A percentile compares a stretch with the other conserved stretches of the same genome.
phyloP scores from a whole-genome alignment of 2,113 vertebrate species.

The Sylvicapra grimmia region DNA sequence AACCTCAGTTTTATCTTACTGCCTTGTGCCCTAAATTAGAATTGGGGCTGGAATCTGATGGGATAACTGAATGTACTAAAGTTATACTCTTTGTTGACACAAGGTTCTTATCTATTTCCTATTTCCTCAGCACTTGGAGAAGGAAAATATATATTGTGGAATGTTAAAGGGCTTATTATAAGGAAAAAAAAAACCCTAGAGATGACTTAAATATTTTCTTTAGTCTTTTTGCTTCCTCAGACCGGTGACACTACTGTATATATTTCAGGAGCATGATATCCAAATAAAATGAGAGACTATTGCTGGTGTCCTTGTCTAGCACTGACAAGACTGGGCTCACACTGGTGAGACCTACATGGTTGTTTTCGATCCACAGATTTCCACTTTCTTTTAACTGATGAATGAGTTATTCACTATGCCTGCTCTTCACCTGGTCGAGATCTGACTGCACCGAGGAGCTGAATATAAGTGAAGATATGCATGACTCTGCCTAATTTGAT shows the following conservation, averaged over 20 bases:
- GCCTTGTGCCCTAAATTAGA: not conserved
- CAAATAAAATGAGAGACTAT: not conserved
- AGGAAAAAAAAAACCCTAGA: not conserved
- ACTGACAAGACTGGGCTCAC: not conserved
- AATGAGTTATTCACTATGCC: not conserved
- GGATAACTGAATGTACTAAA: not conserved
- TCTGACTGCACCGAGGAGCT: not conserved
- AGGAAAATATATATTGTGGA: not conserved
- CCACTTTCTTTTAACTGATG: not conserved
- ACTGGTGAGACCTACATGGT: not conserved
- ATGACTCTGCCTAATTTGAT: constrained; percentile 36
- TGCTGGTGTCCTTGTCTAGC: not conserved
- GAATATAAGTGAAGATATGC: not conserved
- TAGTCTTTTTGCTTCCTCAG: not conserved
- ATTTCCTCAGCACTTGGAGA: not conserved
- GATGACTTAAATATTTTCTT: not conserved
- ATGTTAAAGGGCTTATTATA: not conserved
- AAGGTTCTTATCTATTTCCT: not conserved
- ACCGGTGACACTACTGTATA: not conserved
- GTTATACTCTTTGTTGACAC: not conserved
- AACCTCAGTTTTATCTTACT: not conserved
- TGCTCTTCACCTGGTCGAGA: not conserved
- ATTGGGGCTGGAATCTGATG: not conserved
- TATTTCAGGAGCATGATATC: not conserved
- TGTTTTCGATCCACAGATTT: not conserved